Evolutionary conservation across 2,113 vertebrate genomes (phyloP), one percentile per base, ranked within the genome.

Genomic region (Corvus hawaiiensis): DNA sequence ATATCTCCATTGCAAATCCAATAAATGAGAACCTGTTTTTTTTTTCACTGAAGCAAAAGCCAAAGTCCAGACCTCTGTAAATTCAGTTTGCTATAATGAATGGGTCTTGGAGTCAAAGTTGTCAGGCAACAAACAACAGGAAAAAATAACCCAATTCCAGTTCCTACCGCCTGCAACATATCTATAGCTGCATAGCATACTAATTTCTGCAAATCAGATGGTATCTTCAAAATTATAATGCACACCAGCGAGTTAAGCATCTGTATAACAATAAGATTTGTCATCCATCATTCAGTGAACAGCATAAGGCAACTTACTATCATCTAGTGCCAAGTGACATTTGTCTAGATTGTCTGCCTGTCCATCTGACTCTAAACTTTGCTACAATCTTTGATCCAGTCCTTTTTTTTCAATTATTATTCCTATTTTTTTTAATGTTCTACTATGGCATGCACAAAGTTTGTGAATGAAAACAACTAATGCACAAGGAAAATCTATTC

Each of bases 251-350:
- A 97, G 95, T 97, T 97, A 97, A 97, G 92, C 97, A 97, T 97
- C 97, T 98, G 95, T 97, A 97, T 96, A 97, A 97, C 95, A 97
- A 97, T 96, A 94, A 95, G 95, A 92, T 95, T 97, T 97, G 89
- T 96, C 96, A 98, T 97, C 84, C 88, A 96, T 97, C 95, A 97
- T 94, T 97, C 93, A 95, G 89, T 77, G 91, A 97, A 96, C 72
- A 96, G 61, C 86, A 90, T 94, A 95, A 93, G 95, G 96, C 82
- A 97, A 96, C 91, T 96, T 93, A 94, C 77, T 97, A 89, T 97
- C 95, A 97, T 78, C 91, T 95, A 96, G 63, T 95, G 92, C 83
- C 95, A 97, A 97, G 88, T 95, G 96, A 93, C 74, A 97, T 97
- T 90, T 89, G 93, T 93, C 93, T 97, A 94, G 76, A 93, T 92